Percentiles rank a stretch among this genome's conserved stretches.
Evolutionary conservation across 2,113 vertebrate species (phyloP).

Genomic region (Morphnarchus princeps): DNA sequence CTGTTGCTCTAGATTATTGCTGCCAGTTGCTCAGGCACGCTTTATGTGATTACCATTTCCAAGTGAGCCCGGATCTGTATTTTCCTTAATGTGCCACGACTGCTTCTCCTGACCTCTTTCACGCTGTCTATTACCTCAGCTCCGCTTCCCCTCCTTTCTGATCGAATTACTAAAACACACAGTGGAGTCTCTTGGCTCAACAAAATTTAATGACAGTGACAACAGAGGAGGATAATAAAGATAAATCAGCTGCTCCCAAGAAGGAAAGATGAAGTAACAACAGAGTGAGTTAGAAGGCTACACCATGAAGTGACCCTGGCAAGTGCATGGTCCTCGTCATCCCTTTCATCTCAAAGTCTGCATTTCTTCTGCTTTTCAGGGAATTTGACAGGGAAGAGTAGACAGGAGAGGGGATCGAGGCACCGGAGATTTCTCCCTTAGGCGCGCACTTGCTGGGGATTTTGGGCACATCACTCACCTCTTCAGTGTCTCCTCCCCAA

Average conservation of each 20-base stretch:
- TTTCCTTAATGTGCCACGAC: constrained; percentile 38
- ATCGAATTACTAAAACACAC: constrained; percentile 60
- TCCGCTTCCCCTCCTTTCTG: constrained; percentile 23
- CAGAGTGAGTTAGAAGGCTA: constrained; percentile 24
- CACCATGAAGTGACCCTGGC: neutral
- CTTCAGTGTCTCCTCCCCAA: neutral
- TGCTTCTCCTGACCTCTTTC: constrained; percentile 58
- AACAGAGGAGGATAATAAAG: constrained; percentile 62
- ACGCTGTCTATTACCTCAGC: constrained; percentile 42
- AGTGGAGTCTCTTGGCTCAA: constrained; percentile 52
- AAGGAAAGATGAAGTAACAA: constrained; percentile 47
- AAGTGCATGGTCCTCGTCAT: neutral
- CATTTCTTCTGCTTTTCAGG: neutral
- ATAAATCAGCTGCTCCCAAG: constrained; percentile 48
- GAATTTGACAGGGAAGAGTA: neutral
- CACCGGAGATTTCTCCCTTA: neutral
- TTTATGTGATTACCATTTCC: neutral
- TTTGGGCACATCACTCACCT: neutral
- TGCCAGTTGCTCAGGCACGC: neutral
- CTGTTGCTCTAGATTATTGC: neutral
- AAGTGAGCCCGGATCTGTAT: neutral
- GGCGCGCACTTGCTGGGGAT: fast-evolving
- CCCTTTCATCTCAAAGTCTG: neutral
- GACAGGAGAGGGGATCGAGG: neutral
- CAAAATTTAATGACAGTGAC: constrained; percentile 61